These are phyloP conservation scores for Macrobrachium nipponense DNA, from an alignment of 1,140 invertebrate genomes.

Conservation along the genomic window DNA sequence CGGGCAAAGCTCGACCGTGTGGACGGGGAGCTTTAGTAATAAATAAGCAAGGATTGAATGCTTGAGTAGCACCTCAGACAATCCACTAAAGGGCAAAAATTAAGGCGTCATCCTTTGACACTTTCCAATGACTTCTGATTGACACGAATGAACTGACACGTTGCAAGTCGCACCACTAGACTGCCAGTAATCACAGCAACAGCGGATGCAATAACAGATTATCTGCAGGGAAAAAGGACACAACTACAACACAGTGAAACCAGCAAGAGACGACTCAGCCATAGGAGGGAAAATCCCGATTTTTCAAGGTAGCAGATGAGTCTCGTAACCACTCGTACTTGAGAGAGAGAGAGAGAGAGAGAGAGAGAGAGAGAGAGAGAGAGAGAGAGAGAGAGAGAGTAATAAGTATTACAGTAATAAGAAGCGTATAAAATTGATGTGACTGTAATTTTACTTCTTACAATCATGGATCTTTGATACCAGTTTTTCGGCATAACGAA, in stretches of 20 bases:
- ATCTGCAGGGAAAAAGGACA: too few species aligned
- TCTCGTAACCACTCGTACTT: too few species aligned
- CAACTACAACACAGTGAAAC: background rate
- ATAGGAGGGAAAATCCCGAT: background rate
- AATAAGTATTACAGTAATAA: background rate
- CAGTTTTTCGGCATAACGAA: too few species aligned
- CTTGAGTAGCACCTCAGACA: background rate
- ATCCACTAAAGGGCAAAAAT: too few species aligned
- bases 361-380: background rate
- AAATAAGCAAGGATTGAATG: background rate
- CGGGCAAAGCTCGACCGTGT: too few species aligned
- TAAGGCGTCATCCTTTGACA: too few species aligned
- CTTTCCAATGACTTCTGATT: too few species aligned
- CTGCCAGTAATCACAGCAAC: background rate
- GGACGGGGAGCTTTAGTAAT: too few species aligned
- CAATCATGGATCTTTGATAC: too few species aligned
- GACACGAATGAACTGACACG: too few species aligned
- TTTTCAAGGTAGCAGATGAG: too few species aligned
- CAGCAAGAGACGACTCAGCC: background rate
- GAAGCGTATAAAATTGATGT: background rate
- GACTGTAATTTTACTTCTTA: background rate
- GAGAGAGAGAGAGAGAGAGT: slow-evolving; percentile 4
- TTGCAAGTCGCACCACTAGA: too few species aligned
- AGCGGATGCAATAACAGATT: background rate
- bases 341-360: background rate